These are phyloP conservation scores for Drosophila anomalata DNA, from an alignment of 2,888 invertebrate genomes.

Conservation along the genomic window DNA sequence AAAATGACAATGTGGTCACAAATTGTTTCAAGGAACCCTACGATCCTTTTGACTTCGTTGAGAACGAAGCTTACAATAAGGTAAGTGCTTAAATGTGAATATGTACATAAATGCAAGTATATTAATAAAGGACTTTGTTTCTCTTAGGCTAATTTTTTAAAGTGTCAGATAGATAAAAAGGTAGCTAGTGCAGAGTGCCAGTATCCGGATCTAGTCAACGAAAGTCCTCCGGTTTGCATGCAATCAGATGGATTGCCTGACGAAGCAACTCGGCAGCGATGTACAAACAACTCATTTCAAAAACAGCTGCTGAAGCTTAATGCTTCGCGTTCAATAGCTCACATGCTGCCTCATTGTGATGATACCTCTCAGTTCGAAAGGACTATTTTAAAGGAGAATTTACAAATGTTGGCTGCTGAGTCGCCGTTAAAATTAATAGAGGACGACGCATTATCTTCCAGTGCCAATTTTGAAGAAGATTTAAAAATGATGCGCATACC, in stretches of 20 bases:
- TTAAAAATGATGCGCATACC: conserved; percentile 55
- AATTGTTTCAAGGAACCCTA: conserved; percentile 59
- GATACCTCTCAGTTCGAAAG: conserved; percentile 33
- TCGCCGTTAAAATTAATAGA: conserved; percentile 61
- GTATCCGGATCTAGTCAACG: conserved; percentile 45
- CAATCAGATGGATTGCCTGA: conserved; percentile 10
- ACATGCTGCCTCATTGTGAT: conserved; percentile 33
- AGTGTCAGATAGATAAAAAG: conserved; percentile 13
- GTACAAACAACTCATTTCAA: conserved; percentile 41
- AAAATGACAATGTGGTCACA: conserved; percentile 19
- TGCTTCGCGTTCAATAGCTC: conserved; percentile 32
- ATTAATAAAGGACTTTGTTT: background rate
- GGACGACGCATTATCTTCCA: conserved; percentile 51
- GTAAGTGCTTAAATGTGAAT: conserved; percentile 26
- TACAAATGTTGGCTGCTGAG: conserved; percentile 64
- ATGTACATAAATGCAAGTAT: background rate
- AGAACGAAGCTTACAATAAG: conserved; percentile 66
- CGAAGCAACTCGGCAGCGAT: conserved; percentile 7
- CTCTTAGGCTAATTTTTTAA: conserved; percentile 44
- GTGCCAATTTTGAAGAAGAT: conserved; percentile 57
- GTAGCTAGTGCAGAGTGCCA: background rate
- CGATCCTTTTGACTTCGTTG: conserved; percentile 65
- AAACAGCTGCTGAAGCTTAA: conserved; percentile 58
- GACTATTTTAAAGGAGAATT: conserved; percentile 43
- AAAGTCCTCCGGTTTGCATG: conserved; percentile 57